Conservation (phyloP, 2,888 invertebrate species). For the Odontothrips loti region DNA sequence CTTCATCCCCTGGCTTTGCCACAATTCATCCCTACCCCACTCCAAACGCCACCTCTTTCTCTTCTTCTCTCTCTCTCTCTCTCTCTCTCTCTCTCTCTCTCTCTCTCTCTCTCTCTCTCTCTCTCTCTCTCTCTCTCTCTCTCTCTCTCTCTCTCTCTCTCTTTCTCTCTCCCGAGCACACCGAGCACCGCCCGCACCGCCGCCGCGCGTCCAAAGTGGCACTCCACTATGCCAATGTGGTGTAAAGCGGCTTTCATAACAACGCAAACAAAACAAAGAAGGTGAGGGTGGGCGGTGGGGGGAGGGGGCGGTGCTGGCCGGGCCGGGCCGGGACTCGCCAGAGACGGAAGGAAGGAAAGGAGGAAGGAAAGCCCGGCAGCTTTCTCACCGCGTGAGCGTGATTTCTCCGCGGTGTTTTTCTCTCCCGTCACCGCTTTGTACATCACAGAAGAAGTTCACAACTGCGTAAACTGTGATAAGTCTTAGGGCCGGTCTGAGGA, state of each 20-base stretch:
- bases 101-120: neutral
- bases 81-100: too few species aligned
- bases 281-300: neutral
- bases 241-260: constrained; percentile 25
- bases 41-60: neutral
- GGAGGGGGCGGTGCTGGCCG: neutral
- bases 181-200: neutral
- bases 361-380: neutral
- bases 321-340: too few species aligned
- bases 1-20: too few species aligned
- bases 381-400: neutral
- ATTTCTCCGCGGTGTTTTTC: neutral
- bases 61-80: neutral
- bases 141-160: neutral
- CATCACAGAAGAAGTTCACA: constrained; percentile 14
- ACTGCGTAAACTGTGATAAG: constrained; percentile 22
- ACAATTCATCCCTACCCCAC: too few species aligned
- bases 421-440: neutral
- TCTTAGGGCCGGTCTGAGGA: neutral
- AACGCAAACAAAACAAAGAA: constrained; percentile 6
- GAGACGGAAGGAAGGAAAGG: neutral
- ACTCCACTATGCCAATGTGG: constrained; percentile 26
- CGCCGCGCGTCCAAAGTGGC: neutral
- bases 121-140: neutral
- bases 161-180: neutral